These are phyloP conservation scores for Panagrolaimus sp. DNA, from an alignment of 1,140 invertebrate species.

Conservation along the genomic window DNA sequence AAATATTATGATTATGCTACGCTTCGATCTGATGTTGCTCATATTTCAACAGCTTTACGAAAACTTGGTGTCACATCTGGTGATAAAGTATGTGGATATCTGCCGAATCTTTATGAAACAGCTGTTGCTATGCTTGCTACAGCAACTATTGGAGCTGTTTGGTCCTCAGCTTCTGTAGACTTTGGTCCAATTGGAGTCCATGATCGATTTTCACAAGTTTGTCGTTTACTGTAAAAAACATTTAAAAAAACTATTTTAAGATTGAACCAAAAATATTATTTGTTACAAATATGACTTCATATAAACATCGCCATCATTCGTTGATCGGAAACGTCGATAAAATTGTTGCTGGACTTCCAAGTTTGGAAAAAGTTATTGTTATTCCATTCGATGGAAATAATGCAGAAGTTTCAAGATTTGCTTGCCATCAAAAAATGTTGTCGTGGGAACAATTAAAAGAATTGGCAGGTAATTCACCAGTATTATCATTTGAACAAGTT, in stretches of 20 bases:
- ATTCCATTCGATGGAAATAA: constrained; percentile 60
- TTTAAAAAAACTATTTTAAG: constrained; percentile 62
- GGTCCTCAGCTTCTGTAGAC: constrained; percentile 66
- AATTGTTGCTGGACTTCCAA: constrained; percentile 62
- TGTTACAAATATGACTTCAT: constrained; percentile 64
- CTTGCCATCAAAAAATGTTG: constrained; percentile 27
- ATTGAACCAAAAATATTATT: constrained; percentile 65
- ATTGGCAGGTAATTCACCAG: background rate
- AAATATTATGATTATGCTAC: constrained; percentile 60
- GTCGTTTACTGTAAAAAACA: too few species aligned
- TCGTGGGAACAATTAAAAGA: constrained; percentile 25
- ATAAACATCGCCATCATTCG: constrained; percentile 65
- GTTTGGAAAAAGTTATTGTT: constrained; percentile 63
- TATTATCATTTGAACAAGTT: constrained; percentile 64
- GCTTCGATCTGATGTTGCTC: constrained; percentile 60
- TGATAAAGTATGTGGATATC: constrained; percentile 64
- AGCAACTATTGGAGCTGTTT: constrained; percentile 64
- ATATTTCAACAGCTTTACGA: constrained; percentile 60
- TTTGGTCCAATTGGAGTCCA: constrained; percentile 64
- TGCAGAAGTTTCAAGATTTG: constrained; percentile 58
- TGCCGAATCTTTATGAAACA: constrained; percentile 63
- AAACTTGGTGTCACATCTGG: constrained; percentile 60
- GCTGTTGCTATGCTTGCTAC: constrained; percentile 65
- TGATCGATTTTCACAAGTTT: constrained; percentile 49
- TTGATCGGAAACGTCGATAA: constrained; percentile 63